phyloP scores from a whole-genome alignment of 2,797 vertebrate species.

The Gadopsis bispinosus region DNA sequence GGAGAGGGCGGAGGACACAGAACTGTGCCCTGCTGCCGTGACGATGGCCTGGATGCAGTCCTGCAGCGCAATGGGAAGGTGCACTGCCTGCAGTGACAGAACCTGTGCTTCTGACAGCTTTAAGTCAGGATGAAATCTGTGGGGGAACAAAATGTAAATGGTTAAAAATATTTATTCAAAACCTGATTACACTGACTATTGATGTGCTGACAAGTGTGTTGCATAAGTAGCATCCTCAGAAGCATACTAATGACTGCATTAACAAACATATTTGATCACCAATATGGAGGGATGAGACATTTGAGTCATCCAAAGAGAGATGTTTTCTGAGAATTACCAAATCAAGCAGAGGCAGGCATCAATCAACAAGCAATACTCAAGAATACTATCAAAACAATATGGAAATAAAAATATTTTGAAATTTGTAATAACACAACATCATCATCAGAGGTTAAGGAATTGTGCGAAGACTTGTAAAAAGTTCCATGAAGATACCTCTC shows the following conservation, averaged over 20 bases:
- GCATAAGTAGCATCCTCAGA: constrained; percentile 32
- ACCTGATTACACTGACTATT: constrained; percentile 25
- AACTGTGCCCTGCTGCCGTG: constrained; percentile 88
- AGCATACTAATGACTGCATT: constrained; percentile 54
- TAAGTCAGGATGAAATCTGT: constrained; percentile 88
- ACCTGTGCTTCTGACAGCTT: constrained; percentile 87
- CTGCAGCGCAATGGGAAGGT: constrained; percentile 83
- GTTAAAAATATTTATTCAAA: constrained; percentile 10
- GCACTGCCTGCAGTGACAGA: constrained; percentile 82
- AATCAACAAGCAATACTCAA: constrained; percentile 1
- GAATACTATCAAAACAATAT: constrained; percentile 15
- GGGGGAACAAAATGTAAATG: constrained; percentile 9
- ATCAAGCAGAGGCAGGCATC: constrained; percentile 6
- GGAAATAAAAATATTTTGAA: not conserved
- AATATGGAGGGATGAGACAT: constrained; percentile 49
- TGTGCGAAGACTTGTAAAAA: not conserved
- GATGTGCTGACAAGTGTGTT: constrained; percentile 45
- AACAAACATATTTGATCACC: constrained; percentile 57
- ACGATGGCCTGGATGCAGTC: constrained; percentile 88
- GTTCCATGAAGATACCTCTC: constrained; percentile 6
- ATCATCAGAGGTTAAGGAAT: not conserved
- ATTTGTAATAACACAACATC: not conserved
- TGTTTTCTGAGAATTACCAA: constrained; percentile 33
- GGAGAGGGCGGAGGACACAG: constrained; percentile 88
- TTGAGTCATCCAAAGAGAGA: constrained; percentile 40